Evolutionary conservation across 2,113 vertebrate genomes (phyloP), one percentile per base, ranked within the genome.

Genomic region (Chlamydotis undulata): DNA sequence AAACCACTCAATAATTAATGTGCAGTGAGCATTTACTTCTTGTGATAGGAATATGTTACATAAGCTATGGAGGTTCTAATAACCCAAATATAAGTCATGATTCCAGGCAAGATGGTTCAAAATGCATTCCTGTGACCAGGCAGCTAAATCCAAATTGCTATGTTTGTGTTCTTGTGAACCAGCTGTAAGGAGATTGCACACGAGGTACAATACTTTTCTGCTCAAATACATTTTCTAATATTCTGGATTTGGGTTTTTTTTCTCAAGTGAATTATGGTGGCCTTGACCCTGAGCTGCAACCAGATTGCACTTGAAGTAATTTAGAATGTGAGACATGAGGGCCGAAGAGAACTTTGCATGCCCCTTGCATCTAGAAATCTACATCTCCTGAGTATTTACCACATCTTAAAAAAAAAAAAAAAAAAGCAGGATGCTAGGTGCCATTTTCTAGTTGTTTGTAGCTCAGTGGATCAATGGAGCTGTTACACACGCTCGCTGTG

Each of bases 1-100:
- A 83, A 91, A 91, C 91, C 18, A 63, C 64, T 93, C n/a, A 89
- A 70, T 89, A 87, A 94, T 89, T 93, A 45, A 80, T 84, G 59
- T 84, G 65, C 60, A 41, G 10, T n/a, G 56, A 71, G 60, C 49
- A 74, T 81, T 76, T 73, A 9, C 80, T 57, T 45, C 3, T 39
- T 76, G 50, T 45, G 16, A 37, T 15, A 70, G 59, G 49, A 88
- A 52, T 64, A 33, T 0, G 0, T 86, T 73, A 41, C 9, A 31
- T 53, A 80, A 89, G 29, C 21, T 61, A 8, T 12, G n/a, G n/a
- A 57, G 55, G 43, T 41, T 75, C 49, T 60, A 55, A 56, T 81
- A 89, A 81, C 43, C 43, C 53, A 49, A 65, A 52, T 33, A 41
- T 13, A 71, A 56, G 39, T 69, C 55, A 11, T 49, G 9, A 77